Percentiles rank a stretch among this genome's conserved stretches.
Evolutionary conservation across 1,140 invertebrate species (phyloP).

Genomic region (Drosophila sp.): DNA sequence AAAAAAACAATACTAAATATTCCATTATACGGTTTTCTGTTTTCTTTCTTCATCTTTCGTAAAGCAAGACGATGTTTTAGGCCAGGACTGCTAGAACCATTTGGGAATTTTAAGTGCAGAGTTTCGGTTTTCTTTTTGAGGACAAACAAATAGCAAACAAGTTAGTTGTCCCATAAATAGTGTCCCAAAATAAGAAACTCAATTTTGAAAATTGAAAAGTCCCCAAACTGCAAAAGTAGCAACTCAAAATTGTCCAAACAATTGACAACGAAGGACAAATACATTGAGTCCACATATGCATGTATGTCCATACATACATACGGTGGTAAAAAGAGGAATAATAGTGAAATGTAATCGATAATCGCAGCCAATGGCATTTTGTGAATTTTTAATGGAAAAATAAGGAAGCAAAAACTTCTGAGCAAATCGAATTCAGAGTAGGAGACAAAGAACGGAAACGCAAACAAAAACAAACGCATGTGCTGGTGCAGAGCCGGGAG

Average conservation of each 20-base stretch:
- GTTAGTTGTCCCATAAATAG: not conserved
- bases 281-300: not conserved
- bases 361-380: conserved; percentile 11
- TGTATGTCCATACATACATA: not conserved
- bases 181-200: conserved; percentile 2
- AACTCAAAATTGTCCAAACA: not conserved
- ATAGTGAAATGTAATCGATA: conserved; percentile 18
- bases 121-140: not conserved
- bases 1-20: too few relatives aligned
- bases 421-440: conserved; percentile 6
- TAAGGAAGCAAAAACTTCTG: conserved; percentile 3
- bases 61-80: too few relatives aligned
- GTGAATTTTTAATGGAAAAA: conserved; percentile 15
- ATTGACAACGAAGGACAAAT: conserved; percentile 1
- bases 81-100: not conserved
- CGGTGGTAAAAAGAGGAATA: not conserved
- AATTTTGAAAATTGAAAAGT: conserved; percentile 4
- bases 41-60: too few relatives aligned
- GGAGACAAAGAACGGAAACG: conserved; percentile 5
- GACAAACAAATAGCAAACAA: not conserved
- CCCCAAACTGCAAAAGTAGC: not conserved
- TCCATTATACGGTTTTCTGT: too few relatives aligned
- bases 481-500: not conserved
- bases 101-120: not conserved
- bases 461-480: conserved; percentile 5